Conservation (phyloP, 2,797 vertebrate species). For the Geotrypetes seraphini region DNA sequence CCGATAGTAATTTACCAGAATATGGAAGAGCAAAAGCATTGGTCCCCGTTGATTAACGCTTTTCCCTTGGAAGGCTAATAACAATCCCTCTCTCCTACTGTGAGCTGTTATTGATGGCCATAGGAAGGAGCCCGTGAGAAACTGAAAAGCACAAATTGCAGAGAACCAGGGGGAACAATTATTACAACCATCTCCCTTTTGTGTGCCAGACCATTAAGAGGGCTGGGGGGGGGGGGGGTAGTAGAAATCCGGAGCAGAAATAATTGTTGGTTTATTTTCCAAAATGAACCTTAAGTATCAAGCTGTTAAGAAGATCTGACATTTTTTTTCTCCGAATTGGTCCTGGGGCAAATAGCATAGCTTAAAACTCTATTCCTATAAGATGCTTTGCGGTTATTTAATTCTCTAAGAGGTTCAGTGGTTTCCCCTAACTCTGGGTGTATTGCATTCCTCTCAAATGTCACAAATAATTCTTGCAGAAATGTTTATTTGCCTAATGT, state of each 20-base stretch:
- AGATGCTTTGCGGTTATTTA: conserved; percentile 48
- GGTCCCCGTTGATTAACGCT: no score
- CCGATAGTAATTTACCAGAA: no score
- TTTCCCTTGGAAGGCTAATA: no score
- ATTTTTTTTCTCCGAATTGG: background rate
- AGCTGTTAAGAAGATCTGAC: conserved; percentile 1
- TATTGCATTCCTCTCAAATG: conserved; percentile 55
- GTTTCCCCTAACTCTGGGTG: conserved; percentile 53
- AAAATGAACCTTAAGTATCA: conserved; percentile 15
- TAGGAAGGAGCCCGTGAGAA: no score
- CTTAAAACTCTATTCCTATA: conserved; percentile 15
- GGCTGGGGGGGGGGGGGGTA: no score
- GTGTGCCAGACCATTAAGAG: conserved; percentile 6
- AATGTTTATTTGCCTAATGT: conserved; percentile 69
- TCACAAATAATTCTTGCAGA: conserved; percentile 55
- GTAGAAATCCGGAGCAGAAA: conserved; percentile 5
- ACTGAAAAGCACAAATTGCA: no score
- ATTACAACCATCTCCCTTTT: no score
- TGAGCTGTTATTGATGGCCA: no score
- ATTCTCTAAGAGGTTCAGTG: conserved; percentile 42
- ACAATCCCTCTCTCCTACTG: no score
- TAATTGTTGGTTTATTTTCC: conserved; percentile 15
- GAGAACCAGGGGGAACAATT: no score
- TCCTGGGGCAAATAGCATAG: background rate
- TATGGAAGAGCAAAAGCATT: no score